Conservation (phyloP, 2,797 vertebrate genomes). For the Melanogrammus aeglefinus region DNA sequence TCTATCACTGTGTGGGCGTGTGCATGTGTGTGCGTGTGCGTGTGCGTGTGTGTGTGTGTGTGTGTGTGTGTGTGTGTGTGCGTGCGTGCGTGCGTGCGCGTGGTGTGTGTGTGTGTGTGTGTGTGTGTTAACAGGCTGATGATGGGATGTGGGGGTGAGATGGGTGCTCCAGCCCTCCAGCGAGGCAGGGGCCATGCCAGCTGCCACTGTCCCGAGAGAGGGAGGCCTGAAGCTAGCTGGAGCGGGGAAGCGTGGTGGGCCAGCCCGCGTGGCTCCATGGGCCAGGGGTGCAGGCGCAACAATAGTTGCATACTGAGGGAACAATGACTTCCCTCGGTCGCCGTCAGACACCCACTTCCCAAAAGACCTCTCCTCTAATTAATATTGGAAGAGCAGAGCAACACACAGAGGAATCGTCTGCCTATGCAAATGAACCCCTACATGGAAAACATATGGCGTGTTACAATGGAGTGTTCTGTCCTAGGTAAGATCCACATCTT, state of each 20-base stretch:
- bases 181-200: slow-evolving; percentile 67
- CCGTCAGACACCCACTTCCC: slow-evolving; percentile 50
- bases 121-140: slow-evolving; percentile 33
- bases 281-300: slow-evolving; percentile 73
- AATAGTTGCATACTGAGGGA: slow-evolving; percentile 49
- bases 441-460: background rate
- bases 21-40: background rate
- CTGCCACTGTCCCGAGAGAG: slow-evolving; percentile 68
- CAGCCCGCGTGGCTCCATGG: slow-evolving; percentile 19
- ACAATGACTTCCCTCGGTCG: slow-evolving; percentile 35
- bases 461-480: background rate
- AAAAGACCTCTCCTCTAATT: slow-evolving; percentile 53
- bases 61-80: slow-evolving; percentile 30
- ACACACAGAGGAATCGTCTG: background rate
- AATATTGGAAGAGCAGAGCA: slow-evolving; percentile 17
- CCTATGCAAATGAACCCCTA: background rate
- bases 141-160: slow-evolving; percentile 46
- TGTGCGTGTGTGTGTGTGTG: slow-evolving; percentile 34
- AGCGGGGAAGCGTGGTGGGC: slow-evolving; percentile 62
- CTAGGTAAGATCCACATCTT: background rate
- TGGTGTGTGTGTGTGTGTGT: slow-evolving; percentile 19
- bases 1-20: slow-evolving; percentile 26
- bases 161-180: slow-evolving; percentile 69
- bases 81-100: slow-evolving; percentile 12
- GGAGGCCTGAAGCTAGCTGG: slow-evolving; percentile 67